phyloP scores from a whole-genome alignment of 1,140 invertebrate species.

The Apolygus lucorum region DNA sequence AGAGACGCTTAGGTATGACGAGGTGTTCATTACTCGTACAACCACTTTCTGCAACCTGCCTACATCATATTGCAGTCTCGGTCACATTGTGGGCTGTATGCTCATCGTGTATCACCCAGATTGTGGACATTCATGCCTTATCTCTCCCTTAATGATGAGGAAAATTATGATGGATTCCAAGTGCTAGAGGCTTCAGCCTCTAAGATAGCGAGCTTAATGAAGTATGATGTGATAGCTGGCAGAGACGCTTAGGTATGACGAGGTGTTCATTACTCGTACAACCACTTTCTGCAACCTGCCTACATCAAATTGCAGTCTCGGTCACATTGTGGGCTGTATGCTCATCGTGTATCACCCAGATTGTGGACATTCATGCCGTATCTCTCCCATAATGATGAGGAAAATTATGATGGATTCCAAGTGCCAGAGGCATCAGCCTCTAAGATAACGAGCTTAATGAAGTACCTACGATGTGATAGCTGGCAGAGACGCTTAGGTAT shows the following conservation, averaged over 20 bases:
- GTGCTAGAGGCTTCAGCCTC: too few relatives aligned
- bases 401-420: too few relatives aligned
- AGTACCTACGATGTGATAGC: too few relatives aligned
- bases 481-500: neutral
- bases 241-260: neutral
- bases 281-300: neutral
- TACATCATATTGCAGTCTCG: neutral
- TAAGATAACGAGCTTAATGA: too few relatives aligned
- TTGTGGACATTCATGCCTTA: neutral
- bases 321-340: neutral
- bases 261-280: neutral
- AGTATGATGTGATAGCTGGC: too few relatives aligned
- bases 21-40: neutral
- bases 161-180: too few relatives aligned
- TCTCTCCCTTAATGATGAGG: too few relatives aligned
- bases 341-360: neutral
- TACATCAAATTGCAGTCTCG: neutral
- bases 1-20: neutral
- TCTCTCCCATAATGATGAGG: too few relatives aligned
- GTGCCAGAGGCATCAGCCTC: too few relatives aligned
- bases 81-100: neutral
- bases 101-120: neutral
- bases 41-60: neutral
- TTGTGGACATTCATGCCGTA: neutral
- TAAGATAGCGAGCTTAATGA: too few relatives aligned